Percentiles rank a stretch among this genome's conserved stretches.
Conservation (phyloP, 92 coral and sea anemone genomes). For the Siderastrea radians region DNA sequence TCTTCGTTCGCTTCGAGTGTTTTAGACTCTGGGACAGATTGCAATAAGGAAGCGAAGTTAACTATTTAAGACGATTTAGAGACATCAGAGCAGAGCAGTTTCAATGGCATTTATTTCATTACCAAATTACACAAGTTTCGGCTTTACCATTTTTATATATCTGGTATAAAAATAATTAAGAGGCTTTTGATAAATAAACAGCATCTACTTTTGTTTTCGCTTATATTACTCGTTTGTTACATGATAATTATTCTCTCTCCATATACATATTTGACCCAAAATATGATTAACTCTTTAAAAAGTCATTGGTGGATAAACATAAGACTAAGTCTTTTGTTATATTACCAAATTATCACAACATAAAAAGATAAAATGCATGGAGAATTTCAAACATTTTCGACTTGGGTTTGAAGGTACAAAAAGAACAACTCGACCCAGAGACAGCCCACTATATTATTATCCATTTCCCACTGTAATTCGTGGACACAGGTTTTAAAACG, state of each 20-base stretch:
- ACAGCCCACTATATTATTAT: too few relatives aligned
- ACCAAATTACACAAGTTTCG: neutral
- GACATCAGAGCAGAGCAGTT: too few relatives aligned
- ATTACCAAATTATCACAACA: neutral
- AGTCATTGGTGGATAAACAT: neutral
- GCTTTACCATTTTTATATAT: neutral
- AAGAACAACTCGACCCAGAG: too few relatives aligned
- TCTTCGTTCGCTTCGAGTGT: too few relatives aligned
- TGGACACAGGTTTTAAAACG: too few relatives aligned
- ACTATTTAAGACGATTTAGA: too few relatives aligned
- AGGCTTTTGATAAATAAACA: constrained; percentile 22
- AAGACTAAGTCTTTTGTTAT: neutral
- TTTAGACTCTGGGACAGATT: too few relatives aligned
- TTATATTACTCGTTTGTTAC: constrained; percentile 7
- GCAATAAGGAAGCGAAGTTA: too few relatives aligned
- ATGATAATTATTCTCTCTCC: constrained; percentile 3
- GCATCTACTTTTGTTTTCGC: neutral
- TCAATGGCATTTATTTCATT: neutral
- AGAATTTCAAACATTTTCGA: neutral
- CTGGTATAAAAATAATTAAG: neutral
- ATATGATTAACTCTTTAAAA: neutral
- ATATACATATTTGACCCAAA: neutral
- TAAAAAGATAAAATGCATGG: too few relatives aligned
- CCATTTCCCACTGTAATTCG: too few relatives aligned
- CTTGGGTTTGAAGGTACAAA: too few relatives aligned